These are phyloP conservation scores for Isurus oxyrinchus DNA, from an alignment of 2,113 vertebrate genomes.

Conservation along the genomic window DNA sequence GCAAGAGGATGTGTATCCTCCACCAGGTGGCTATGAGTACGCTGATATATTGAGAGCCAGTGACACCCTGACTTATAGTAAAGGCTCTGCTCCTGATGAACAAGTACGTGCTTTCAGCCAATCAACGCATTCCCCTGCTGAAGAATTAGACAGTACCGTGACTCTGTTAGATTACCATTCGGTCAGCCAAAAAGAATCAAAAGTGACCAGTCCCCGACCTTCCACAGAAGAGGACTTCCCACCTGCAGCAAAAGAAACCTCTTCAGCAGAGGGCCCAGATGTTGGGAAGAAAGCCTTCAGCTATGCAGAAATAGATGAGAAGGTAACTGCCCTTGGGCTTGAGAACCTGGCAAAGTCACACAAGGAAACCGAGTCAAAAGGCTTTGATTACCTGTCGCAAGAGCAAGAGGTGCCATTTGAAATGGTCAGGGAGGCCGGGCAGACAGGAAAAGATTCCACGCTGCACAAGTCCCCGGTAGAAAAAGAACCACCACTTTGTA, in stretches of 20 bases:
- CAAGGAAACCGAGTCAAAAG: conserved; percentile 39
- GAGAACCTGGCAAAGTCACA: conserved; percentile 48
- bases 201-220: conserved; percentile 46
- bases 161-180: conserved; percentile 48
- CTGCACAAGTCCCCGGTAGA: not conserved
- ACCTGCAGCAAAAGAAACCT: conserved; percentile 45
- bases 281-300: conserved; percentile 84
- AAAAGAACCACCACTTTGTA: not conserved
- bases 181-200: conserved; percentile 45
- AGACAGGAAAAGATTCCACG: not conserved
- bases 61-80: too few species aligned
- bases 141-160: conserved; percentile 50
- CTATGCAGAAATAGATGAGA: conserved; percentile 82
- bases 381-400: conserved; percentile 44
- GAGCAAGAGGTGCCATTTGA: not conserved
- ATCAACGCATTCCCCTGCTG: not conserved
- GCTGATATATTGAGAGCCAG: not conserved
- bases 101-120: too few species aligned
- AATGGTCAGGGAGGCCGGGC: not conserved
- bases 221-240: not conserved
- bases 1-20: not conserved
- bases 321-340: conserved; percentile 54
- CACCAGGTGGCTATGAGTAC: not conserved
- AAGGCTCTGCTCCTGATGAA: not conserved
- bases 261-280: conserved; percentile 70